These are phyloP conservation scores for Gastrophryne carolinensis DNA, from an alignment of 2,797 vertebrate species.

Conservation along the genomic window DNA sequence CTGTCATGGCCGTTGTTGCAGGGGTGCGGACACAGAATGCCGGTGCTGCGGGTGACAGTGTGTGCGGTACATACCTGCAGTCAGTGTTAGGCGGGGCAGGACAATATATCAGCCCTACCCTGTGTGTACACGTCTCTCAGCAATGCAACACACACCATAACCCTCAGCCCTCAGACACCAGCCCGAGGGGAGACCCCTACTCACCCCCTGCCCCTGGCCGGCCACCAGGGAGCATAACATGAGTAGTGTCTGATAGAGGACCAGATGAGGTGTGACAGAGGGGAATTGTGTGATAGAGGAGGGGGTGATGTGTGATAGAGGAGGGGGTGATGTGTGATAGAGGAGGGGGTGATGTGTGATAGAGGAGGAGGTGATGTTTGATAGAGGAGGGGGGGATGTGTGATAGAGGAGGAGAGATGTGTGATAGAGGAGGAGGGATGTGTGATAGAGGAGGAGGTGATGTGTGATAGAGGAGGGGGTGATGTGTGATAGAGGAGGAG, in stretches of 20 bases:
- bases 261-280: background rate
- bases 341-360: background rate
- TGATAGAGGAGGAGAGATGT: background rate
- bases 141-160: background rate
- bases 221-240: background rate
- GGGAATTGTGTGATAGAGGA: background rate
- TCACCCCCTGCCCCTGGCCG: background rate
- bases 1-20: background rate
- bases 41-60: background rate
- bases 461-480: background rate
- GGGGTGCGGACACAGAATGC: background rate
- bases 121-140: background rate
- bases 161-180: background rate
- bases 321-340: background rate
- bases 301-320: background rate
- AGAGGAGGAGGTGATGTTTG: background rate
- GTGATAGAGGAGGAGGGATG: background rate
- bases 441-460: background rate
- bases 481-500: background rate
- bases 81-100: slow-evolving; percentile 7
- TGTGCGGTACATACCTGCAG: background rate
- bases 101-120: background rate
- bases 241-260: background rate
- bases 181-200: background rate
- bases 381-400: background rate